phyloP scores from a whole-genome alignment of 1,140 invertebrate genomes.

The Melitaea cinxia region DNA sequence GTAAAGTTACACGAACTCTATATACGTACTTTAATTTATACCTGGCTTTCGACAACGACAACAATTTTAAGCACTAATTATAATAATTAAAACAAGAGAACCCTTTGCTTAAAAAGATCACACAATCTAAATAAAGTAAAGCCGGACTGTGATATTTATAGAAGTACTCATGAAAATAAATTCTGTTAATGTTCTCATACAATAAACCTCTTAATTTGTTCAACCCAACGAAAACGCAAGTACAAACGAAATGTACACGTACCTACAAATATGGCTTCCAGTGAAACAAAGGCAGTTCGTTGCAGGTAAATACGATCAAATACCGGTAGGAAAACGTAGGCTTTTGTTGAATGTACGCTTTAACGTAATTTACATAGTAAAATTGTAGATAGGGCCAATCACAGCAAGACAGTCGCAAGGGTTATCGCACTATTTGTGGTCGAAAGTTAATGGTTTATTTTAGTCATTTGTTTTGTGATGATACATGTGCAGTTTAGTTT shows the following conservation, averaged over 20 bases:
- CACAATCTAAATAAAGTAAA: no score
- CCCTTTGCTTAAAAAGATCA: no score
- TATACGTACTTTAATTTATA: no score
- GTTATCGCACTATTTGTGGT: no score
- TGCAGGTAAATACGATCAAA: constrained; percentile 34
- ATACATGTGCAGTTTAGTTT: no score
- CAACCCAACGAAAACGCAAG: not conserved
- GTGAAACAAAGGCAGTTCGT: constrained; percentile 25
- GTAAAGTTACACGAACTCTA: no score
- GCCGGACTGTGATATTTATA: no score
- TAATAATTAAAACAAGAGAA: no score
- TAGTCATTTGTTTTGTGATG: no score
- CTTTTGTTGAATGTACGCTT: constrained; percentile 25
- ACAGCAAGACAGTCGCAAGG: not conserved
- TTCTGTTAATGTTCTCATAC: not conserved
- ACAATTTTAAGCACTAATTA: no score
- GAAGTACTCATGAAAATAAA: not conserved
- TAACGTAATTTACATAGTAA: constrained; percentile 25
- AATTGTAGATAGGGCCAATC: not conserved
- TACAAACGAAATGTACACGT: constrained; percentile 7
- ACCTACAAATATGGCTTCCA: constrained; percentile 18
- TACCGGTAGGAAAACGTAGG: constrained; percentile 23
- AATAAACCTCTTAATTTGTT: not conserved
- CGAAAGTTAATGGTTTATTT: no score
- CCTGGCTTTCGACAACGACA: no score